A percentile compares a stretch with the other conserved stretches of the same genome.
Conservation (phyloP, 2,888 invertebrate species). For the Microctonus aethiopoides region DNA sequence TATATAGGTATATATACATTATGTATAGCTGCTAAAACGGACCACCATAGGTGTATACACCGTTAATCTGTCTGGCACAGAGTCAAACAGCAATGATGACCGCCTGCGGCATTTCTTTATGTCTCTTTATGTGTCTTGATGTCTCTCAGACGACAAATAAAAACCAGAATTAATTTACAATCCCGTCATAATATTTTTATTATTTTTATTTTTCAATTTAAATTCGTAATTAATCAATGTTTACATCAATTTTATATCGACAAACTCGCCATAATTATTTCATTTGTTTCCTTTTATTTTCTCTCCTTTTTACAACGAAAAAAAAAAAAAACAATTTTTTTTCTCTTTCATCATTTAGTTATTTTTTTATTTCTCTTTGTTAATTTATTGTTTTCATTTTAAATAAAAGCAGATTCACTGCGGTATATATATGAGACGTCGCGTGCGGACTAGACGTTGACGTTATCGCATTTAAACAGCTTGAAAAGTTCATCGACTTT, state of each 20-base stretch:
- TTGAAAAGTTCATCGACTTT: slow-evolving; percentile 21
- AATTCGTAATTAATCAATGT: too few species aligned
- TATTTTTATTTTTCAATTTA: too few species aligned
- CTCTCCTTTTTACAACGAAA: neutral
- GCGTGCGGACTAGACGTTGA: slow-evolving; percentile 22
- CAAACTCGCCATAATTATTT: too few species aligned
- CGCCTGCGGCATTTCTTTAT: slow-evolving; percentile 25
- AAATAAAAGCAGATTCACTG: slow-evolving; percentile 13
- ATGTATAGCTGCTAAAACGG: neutral
- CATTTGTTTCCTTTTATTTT: too few species aligned
- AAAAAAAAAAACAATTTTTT: too few species aligned
- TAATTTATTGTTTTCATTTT: neutral
- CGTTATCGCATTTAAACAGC: slow-evolving; percentile 23
- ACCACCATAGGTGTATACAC: slow-evolving; percentile 4
- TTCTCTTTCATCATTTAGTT: too few species aligned
- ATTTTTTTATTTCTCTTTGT: neutral
- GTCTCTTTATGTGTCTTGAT: neutral
- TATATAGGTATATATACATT: neutral
- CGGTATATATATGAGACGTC: slow-evolving; percentile 6
- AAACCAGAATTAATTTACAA: neutral
- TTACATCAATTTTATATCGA: too few species aligned
- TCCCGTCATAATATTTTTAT: too few species aligned
- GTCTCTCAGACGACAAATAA: slow-evolving; percentile 9
- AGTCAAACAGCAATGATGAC: slow-evolving; percentile 11
- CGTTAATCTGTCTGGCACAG: slow-evolving; percentile 16